phyloP scores from a whole-genome alignment of 1,140 invertebrate genomes.

The Venturia canescens region DNA sequence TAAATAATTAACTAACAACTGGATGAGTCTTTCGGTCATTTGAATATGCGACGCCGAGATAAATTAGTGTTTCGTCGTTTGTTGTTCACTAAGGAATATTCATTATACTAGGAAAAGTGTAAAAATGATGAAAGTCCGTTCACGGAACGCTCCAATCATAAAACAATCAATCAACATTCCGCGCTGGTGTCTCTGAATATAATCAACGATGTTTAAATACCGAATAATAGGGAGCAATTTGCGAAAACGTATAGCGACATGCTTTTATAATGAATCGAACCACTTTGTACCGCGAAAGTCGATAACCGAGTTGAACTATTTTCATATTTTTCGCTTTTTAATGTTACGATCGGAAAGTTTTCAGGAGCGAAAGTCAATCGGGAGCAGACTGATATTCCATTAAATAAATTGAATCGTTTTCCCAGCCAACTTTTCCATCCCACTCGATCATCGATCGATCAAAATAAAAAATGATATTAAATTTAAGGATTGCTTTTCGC shows the following conservation, averaged over 20 bases:
- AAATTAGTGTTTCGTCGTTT: too few relatives aligned
- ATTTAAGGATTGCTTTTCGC: background rate
- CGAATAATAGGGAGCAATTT: too few relatives aligned
- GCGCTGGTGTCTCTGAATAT: background rate
- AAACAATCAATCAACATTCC: background rate
- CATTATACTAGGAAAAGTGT: too few relatives aligned
- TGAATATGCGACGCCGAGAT: too few relatives aligned
- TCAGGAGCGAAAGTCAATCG: background rate
- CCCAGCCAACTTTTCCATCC: background rate
- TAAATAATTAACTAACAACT: too few relatives aligned
- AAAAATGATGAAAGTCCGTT: too few relatives aligned
- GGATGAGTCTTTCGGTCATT: too few relatives aligned
- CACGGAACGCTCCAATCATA: background rate
- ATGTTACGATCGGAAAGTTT: background rate
- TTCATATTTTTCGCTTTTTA: background rate
- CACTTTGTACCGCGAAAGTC: background rate
- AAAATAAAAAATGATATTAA: slow-evolving; percentile 12
- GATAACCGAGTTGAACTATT: background rate
- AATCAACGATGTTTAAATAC: background rate
- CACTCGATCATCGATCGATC: background rate
- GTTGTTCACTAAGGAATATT: too few relatives aligned
- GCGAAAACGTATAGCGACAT: too few relatives aligned
- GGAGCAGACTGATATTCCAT: background rate
- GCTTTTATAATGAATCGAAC: too few relatives aligned
- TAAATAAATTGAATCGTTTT: slow-evolving; percentile 14